phyloP scores from a whole-genome alignment of 1,140 invertebrate species.

The Cydia splendana region DNA sequence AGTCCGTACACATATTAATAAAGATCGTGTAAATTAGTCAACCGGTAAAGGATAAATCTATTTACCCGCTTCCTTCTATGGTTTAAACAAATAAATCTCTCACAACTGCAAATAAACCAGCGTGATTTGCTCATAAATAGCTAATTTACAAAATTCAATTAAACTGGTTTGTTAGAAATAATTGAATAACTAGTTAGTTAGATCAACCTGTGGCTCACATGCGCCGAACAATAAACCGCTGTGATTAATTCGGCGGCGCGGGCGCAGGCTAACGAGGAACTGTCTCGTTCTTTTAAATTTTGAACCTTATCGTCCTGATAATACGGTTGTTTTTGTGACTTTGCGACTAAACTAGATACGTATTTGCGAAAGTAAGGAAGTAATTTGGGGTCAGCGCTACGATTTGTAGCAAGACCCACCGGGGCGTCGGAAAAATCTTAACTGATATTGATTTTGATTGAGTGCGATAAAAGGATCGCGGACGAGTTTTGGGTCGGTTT shows the following conservation, averaged over 20 bases:
- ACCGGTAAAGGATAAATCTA: conserved; percentile 19
- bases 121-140: conserved; percentile 9
- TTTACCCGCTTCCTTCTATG: conserved; percentile 11
- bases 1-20: conserved; percentile 7
- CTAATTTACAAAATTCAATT: conserved; percentile 30
- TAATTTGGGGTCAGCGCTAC: conserved; percentile 55
- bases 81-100: conserved; percentile 16
- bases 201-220: conserved; percentile 52
- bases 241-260: conserved; percentile 67
- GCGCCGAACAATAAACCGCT: conserved; percentile 66
- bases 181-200: conserved; percentile 35
- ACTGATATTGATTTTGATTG: conserved; percentile 48
- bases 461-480: conserved; percentile 31
- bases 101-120: conserved; percentile 21
- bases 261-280: conserved; percentile 61
- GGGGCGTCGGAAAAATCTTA: conserved; percentile 37
- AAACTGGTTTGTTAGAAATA: conserved; percentile 31
- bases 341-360: neutral
- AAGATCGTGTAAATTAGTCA: conserved; percentile 10
- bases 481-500: neutral
- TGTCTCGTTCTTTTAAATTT: neutral
- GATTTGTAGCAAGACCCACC: conserved; percentile 55
- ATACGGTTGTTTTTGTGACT: neutral
- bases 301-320: neutral
- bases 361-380: neutral